Conservation (phyloP, 2,797 vertebrate genomes). For the Eulemur coronatus region DNA sequence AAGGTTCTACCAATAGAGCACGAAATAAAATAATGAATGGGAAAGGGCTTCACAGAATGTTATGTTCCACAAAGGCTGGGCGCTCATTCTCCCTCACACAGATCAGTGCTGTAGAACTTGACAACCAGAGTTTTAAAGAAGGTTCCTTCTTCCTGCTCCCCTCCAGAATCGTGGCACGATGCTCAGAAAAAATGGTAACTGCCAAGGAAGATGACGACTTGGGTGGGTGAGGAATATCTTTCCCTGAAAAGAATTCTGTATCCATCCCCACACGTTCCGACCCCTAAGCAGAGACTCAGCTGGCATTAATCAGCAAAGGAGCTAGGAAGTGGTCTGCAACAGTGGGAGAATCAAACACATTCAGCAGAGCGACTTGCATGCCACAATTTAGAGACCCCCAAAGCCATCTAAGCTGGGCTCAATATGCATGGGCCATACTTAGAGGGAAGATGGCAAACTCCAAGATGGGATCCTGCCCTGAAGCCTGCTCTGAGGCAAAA, state of each 20-base stretch:
- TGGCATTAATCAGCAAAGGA: neutral
- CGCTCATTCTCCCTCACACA: neutral
- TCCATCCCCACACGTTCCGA: neutral
- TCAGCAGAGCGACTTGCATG: neutral
- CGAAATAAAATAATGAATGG: fast-evolving
- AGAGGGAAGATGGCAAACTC: neutral
- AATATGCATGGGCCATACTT: neutral
- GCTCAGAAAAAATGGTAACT: neutral
- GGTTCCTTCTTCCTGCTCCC: neutral
- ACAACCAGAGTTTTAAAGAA: neutral
- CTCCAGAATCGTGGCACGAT: neutral
- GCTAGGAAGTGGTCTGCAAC: neutral
- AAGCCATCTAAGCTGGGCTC: neutral
- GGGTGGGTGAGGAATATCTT: neutral
- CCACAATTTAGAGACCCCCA: neutral
- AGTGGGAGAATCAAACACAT: no score
- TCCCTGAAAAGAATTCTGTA: neutral
- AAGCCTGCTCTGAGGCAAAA: neutral
- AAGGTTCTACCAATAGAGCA: no score
- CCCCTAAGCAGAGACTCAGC: neutral
- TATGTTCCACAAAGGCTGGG: neutral
- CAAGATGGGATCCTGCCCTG: neutral
- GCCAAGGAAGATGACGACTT: neutral
- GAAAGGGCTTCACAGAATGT: neutral
- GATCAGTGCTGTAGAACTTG: neutral